Percentiles rank a stretch among this genome's conserved stretches.
These are phyloP conservation scores for Dyspetes luteomarginatus DNA, from an alignment of 2,888 invertebrate genomes.

Conservation along the genomic window DNA sequence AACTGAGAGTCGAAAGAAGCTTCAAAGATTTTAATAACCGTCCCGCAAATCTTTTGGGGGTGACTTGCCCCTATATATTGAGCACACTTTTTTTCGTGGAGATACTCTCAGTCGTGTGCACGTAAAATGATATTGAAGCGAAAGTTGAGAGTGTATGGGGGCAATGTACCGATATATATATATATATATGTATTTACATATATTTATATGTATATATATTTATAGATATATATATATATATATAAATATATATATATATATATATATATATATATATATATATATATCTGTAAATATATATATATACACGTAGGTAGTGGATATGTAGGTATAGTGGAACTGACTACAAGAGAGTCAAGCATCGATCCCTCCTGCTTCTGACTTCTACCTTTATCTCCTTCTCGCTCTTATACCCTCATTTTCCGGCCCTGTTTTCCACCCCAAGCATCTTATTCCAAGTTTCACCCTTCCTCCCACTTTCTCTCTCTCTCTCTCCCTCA, in stretches of 20 bases:
- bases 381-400: neutral
- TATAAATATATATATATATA: no score
- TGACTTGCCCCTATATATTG: constrained; percentile 77
- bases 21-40: constrained; percentile 76
- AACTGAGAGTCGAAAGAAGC: constrained; percentile 30
- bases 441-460: constrained; percentile 50
- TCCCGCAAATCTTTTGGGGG: constrained; percentile 68
- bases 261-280: no score
- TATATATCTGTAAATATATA: no score
- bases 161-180: neutral
- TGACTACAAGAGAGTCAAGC: constrained; percentile 72
- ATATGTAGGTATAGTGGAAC: neutral
- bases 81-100: no score
- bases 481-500: constrained; percentile 14
- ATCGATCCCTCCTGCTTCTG: constrained; percentile 73
- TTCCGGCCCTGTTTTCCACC: constrained; percentile 55
- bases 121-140: constrained; percentile 9
- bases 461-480: constrained; percentile 34
- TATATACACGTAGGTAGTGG: no score
- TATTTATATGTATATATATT: no score
- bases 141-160: neutral
- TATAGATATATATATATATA: no score
- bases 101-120: constrained; percentile 44
- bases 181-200: no score
- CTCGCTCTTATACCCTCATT: constrained; percentile 40